A percentile compares a stretch with the other conserved stretches of the same genome.
Conservation (phyloP, 1,140 invertebrate genomes). For the Hydropsyche tenuis region DNA sequence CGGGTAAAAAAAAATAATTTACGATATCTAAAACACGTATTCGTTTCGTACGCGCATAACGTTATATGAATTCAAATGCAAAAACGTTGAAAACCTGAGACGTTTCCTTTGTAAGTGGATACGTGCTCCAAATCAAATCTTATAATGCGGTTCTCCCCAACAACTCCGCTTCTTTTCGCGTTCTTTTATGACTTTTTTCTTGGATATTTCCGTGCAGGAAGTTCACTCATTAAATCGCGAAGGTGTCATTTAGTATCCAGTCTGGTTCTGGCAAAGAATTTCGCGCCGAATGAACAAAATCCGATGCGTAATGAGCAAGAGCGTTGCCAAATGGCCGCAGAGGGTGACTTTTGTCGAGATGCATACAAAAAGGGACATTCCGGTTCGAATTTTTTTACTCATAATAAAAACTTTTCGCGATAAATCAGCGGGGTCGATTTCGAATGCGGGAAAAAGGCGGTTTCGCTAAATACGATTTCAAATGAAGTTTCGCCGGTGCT, state of each 20-base stretch:
- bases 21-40: no score
- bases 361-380: slow-evolving; percentile 9
- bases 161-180: neutral
- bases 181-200: neutral
- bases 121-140: no score
- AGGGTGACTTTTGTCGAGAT: slow-evolving; percentile 23
- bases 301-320: slow-evolving; percentile 35
- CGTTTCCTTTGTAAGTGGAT: no score
- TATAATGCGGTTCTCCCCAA: neutral
- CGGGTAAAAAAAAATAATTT: no score
- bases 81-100: no score
- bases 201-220: slow-evolving; percentile 5
- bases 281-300: slow-evolving; percentile 7
- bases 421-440: slow-evolving; percentile 1
- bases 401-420: slow-evolving; percentile 3
- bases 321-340: slow-evolving; percentile 16
- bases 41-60: no score
- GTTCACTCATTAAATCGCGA: slow-evolving; percentile 23
- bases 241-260: slow-evolving; percentile 27
- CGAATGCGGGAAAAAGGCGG: neutral
- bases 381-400: neutral
- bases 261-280: slow-evolving; percentile 3
- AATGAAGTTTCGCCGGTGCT: neutral
- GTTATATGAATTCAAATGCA: no score
- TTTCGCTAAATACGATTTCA: neutral